These are phyloP conservation scores for Theonella swinhoei DNA, from an alignment of 37 sponge, comb jelly and placozoan genomes.

Conservation along the genomic window DNA sequence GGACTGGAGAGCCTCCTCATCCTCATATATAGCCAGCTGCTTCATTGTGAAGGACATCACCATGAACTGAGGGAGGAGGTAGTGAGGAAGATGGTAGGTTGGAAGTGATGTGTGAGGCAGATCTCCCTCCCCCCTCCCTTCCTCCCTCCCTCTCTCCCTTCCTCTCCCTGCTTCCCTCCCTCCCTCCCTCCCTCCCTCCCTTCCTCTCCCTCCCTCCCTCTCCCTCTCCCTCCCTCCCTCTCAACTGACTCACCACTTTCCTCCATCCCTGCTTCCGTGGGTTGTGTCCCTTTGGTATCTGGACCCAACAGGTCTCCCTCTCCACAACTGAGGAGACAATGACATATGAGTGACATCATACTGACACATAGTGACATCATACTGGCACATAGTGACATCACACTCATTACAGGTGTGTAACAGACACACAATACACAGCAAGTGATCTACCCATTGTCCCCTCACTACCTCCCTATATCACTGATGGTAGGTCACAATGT, in stretches of 20 bases:
- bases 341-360: neutral
- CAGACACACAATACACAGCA: neutral
- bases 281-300: constrained; percentile 66
- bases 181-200: too few species aligned
- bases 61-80: constrained; percentile 50
- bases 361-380: too few species aligned
- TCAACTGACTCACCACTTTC: constrained; percentile 67
- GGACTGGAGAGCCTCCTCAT: constrained; percentile 58
- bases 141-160: too few species aligned
- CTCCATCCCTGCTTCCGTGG: constrained; percentile 82
- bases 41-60: constrained; percentile 65
- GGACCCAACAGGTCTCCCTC: constrained; percentile 54
- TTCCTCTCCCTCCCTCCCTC: too few species aligned
- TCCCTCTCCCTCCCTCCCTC: too few species aligned
- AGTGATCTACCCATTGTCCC: too few species aligned
- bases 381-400: too few species aligned
- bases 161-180: too few species aligned
- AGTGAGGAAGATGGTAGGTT: neutral
- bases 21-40: constrained; percentile 56
- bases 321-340: constrained; percentile 37
- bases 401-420: too few species aligned
- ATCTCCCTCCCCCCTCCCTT: too few species aligned
- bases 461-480: too few species aligned
- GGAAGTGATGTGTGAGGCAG: too few species aligned
- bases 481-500: neutral